Conservation (phyloP, 1,140 invertebrate species). For the Bursaphelenchus mucronatus region DNA sequence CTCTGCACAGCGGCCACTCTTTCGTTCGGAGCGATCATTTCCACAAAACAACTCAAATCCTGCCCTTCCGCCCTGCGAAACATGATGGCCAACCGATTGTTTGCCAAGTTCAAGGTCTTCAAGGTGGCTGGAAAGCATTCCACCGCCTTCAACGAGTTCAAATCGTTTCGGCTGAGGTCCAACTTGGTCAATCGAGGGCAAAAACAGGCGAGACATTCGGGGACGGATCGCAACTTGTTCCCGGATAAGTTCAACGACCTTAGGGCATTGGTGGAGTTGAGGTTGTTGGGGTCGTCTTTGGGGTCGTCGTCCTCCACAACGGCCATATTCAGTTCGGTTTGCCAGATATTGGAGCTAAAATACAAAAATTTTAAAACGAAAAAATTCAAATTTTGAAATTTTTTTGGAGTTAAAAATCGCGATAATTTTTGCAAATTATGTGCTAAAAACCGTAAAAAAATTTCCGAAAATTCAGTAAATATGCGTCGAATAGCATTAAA, state of each 20-base stretch:
- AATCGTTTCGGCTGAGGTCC: slow-evolving; percentile 80
- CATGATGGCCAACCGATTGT: slow-evolving; percentile 85
- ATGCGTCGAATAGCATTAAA: too few relatives aligned
- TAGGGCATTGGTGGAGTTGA: slow-evolving; percentile 65
- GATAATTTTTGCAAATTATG: too few relatives aligned
- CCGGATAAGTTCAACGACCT: slow-evolving; percentile 74
- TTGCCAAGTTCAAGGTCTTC: slow-evolving; percentile 83
- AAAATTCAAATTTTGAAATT: not conserved
- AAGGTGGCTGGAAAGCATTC: slow-evolving; percentile 80
- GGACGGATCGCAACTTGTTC: slow-evolving; percentile 65
- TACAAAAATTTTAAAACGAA: not conserved
- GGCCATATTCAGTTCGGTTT: slow-evolving; percentile 54
- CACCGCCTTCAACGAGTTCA: slow-evolving; percentile 74
- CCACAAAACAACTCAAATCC: slow-evolving; percentile 19
- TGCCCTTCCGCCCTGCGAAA: slow-evolving; percentile 62
- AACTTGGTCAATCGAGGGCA: slow-evolving; percentile 78
- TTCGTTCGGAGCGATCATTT: slow-evolving; percentile 16
- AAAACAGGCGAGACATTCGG: slow-evolving; percentile 79
- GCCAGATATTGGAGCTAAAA: slow-evolving; percentile 54
- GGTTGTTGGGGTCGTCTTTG: slow-evolving; percentile 61
- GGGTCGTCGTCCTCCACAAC: slow-evolving; percentile 57
- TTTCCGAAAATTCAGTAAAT: too few relatives aligned
- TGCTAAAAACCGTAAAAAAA: too few relatives aligned
- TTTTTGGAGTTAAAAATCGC: too few relatives aligned
- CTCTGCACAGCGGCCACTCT: not conserved